Evolutionary conservation across 2,113 vertebrate genomes (phyloP).

Genomic region (Tympanuchus pallidicinctus): DNA sequence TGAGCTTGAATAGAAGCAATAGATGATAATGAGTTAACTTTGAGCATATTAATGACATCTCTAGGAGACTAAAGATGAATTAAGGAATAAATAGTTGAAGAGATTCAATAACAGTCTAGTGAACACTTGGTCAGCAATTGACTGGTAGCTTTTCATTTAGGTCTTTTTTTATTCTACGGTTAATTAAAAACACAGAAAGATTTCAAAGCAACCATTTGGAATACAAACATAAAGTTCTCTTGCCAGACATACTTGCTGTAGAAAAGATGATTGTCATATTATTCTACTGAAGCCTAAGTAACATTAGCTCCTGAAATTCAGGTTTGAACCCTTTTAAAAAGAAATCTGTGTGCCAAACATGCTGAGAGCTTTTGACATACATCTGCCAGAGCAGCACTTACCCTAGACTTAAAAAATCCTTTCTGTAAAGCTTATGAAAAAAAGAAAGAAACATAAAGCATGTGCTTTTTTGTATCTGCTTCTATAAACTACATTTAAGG

Average conservation of each 20-base stretch:
- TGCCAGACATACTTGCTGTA: not conserved
- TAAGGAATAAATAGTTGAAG: slow-evolving; percentile 60
- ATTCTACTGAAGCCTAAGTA: not conserved
- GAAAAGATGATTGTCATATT: not conserved
- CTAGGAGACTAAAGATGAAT: slow-evolving; percentile 44
- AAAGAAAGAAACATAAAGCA: not conserved
- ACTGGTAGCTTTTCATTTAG: slow-evolving; percentile 6
- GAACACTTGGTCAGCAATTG: slow-evolving; percentile 51
- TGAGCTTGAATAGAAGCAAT: slow-evolving; percentile 62
- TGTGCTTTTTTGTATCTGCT: not conserved
- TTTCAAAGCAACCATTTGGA: slow-evolving; percentile 1
- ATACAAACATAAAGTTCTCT: not conserved
- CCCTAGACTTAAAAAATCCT: not conserved
- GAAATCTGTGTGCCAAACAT: not conserved
- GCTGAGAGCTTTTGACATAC: not conserved
- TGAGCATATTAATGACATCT: slow-evolving; percentile 69
- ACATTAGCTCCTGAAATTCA: not conserved
- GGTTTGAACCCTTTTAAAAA: not conserved
- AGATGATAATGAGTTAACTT: slow-evolving; percentile 70
- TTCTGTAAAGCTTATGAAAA: not conserved
- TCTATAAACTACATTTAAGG: not conserved
- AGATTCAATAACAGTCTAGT: slow-evolving; percentile 45
- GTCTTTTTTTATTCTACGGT: not conserved
- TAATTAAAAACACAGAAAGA: not conserved
- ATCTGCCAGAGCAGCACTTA: not conserved